These are phyloP conservation scores for Xerus inauris DNA, from an alignment of 2,113 vertebrate genomes.

Conservation along the genomic window DNA sequence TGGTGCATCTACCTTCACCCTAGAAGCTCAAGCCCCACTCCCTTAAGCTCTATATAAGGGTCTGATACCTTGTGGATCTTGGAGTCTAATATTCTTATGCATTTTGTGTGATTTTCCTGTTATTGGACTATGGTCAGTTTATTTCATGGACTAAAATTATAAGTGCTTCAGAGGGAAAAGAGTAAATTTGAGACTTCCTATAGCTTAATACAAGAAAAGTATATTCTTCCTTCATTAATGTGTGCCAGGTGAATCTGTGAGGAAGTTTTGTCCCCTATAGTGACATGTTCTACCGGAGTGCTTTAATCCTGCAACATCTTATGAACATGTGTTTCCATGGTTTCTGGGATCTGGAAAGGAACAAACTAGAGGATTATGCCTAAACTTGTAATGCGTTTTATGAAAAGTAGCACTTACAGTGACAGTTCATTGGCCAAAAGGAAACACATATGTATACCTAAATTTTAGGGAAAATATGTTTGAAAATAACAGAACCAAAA, in stretches of 20 bases:
- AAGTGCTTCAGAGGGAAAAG: background rate
- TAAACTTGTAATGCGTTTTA: background rate
- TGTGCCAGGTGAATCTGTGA: background rate
- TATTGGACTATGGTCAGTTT: background rate
- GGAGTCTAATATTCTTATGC: background rate
- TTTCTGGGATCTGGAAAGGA: background rate
- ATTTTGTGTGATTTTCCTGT: background rate
- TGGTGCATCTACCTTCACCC: background rate
- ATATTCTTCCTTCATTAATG: background rate
- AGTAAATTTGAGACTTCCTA: background rate
- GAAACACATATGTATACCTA: background rate
- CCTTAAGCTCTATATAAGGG: background rate
- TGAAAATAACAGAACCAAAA: constrained; percentile 27
- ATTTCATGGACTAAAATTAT: background rate
- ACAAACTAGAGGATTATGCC: background rate
- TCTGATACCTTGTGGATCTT: background rate
- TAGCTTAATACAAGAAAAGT: background rate
- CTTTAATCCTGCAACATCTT: background rate
- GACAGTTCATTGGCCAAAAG: background rate
- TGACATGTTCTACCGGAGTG: background rate
- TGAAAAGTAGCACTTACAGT: background rate
- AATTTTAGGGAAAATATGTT: background rate
- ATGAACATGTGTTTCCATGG: background rate
- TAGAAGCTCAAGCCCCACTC: background rate
- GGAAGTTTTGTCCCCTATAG: background rate